Percentiles rank a stretch among this genome's conserved stretches.
Conservation (phyloP, 2,888 invertebrate genomes). For the Odontomyia ornata region DNA sequence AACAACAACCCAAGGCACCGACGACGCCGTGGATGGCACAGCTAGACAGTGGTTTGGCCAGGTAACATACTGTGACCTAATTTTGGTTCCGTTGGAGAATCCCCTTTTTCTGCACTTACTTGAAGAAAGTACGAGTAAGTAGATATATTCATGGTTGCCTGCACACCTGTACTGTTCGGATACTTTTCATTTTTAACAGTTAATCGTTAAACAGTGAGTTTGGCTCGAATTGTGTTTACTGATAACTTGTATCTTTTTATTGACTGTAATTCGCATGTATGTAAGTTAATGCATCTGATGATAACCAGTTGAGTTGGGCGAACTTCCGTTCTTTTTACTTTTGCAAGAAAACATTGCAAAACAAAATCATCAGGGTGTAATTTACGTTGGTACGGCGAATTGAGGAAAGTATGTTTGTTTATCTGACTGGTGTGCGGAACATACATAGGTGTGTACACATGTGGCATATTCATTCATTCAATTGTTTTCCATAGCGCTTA, state of each 20-base stretch:
- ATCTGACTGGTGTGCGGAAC: neutral
- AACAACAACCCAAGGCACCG: neutral
- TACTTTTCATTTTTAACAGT: constrained; percentile 35
- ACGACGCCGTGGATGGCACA: neutral
- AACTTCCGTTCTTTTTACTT: constrained; percentile 40
- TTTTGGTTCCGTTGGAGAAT: constrained; percentile 36
- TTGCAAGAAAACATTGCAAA: constrained; percentile 33
- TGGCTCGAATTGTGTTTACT: constrained; percentile 2
- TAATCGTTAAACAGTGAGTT: neutral
- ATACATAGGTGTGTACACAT: neutral
- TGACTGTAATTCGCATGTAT: neutral
- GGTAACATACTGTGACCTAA: constrained; percentile 46
- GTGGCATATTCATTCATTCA: neutral
- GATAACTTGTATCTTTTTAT: constrained; percentile 19
- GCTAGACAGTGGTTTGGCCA: constrained; percentile 31
- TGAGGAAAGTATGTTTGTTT: constrained; percentile 45
- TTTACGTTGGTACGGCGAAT: constrained; percentile 1
- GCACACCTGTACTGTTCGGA: constrained; percentile 16
- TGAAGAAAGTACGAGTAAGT: constrained; percentile 30
- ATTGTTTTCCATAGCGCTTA: too few relatives aligned
- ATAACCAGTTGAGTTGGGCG: constrained; percentile 37
- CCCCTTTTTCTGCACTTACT: constrained; percentile 43
- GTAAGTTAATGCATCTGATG: constrained; percentile 22
- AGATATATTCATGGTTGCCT: neutral
- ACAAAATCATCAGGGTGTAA: too few relatives aligned